A percentile compares a stretch with the other conserved stretches of the same genome.
Evolutionary conservation across 2,888 invertebrate species (phyloP).

Genomic region (Cantharis lateralis): DNA sequence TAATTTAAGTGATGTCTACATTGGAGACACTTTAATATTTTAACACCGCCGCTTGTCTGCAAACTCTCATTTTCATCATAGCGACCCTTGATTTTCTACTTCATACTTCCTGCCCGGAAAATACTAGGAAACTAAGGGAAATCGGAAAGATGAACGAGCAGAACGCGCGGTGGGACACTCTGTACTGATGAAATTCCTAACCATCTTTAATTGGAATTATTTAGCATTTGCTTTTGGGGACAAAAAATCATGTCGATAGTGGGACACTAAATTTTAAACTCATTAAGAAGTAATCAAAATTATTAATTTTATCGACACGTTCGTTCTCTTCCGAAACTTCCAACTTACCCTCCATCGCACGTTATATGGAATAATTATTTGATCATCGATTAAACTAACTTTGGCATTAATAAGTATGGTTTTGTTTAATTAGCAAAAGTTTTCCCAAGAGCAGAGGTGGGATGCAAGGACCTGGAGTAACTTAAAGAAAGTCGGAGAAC

Average conservation of each 20-base stretch:
- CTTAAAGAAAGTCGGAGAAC: conserved; percentile 14
- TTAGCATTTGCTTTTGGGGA: not conserved
- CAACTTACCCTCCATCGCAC: too few species aligned
- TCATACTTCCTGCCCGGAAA: conserved; percentile 30
- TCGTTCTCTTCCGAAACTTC: not conserved
- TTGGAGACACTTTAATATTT: conserved; percentile 31
- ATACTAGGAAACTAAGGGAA: conserved; percentile 25
- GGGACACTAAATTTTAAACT: not conserved
- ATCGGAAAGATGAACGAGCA: conserved; percentile 24
- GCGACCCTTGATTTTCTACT: conserved; percentile 30
- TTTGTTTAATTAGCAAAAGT: not conserved
- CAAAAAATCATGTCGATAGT: not conserved
- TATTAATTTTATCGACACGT: not conserved
- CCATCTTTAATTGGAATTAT: not conserved
- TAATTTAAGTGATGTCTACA: conserved; percentile 32
- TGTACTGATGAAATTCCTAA: conserved; percentile 21
- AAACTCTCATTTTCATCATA: conserved; percentile 32
- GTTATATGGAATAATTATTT: not conserved
- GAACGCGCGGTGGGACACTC: conserved; percentile 22
- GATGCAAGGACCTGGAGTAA: not conserved
- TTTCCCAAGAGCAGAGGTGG: not conserved
- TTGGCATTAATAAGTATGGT: not conserved
- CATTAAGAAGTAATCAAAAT: not conserved
- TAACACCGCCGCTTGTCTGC: conserved; percentile 27
- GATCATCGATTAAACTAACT: not conserved